Percentiles rank a stretch among this genome's conserved stretches.
Evolutionary conservation across 2,113 vertebrate species (phyloP).

Genomic region (Microcebus jonahi): DNA sequence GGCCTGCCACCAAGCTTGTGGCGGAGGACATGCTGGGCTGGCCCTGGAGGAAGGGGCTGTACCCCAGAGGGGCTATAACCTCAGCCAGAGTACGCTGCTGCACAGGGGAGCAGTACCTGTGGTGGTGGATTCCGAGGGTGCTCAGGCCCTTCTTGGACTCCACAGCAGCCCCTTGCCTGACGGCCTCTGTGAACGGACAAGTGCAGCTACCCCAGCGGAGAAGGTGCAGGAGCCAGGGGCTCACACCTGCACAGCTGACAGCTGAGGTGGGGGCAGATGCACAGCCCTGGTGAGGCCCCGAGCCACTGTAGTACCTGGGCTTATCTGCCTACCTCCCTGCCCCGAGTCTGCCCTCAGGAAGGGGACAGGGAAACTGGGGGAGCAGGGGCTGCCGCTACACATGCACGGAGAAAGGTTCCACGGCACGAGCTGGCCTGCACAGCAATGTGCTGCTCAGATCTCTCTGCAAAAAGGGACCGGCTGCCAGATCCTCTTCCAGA

Average conservation of each 20-base stretch:
- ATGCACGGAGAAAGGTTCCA: not conserved
- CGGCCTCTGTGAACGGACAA: not conserved
- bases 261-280: not conserved
- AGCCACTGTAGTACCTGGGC: too few species aligned
- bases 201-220: not conserved
- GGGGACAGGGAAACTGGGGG: not conserved
- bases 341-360: not conserved
- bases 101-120: not conserved
- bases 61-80: not conserved
- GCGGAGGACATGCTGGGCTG: not conserved
- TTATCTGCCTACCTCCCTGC: not conserved
- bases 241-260: not conserved
- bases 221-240: not conserved
- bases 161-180: not conserved
- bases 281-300: not conserved
- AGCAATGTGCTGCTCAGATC: not conserved
- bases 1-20: not conserved
- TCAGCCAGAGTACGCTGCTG: not conserved
- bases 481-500: not conserved
- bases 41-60: not conserved
- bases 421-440: not conserved
- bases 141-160: not conserved
- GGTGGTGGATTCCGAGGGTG: not conserved
- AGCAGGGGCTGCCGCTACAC: not conserved
- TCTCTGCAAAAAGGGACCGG: not conserved